Evolutionary conservation across 2,888 invertebrate genomes (phyloP), one percentile per base, ranked within the genome.

Genomic region (Drosophila rubida): DNA sequence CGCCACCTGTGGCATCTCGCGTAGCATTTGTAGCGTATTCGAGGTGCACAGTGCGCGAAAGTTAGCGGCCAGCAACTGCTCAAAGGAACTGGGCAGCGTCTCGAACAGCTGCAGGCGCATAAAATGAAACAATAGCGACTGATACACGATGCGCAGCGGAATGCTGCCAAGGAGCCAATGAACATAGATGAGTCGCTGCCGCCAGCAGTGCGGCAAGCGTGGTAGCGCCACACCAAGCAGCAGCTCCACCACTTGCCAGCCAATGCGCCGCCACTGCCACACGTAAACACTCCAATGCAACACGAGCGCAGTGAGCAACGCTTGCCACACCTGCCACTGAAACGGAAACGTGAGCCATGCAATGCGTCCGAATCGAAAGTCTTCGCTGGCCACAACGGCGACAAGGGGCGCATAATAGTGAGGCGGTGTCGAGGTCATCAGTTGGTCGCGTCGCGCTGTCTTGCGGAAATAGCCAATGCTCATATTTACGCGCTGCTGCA

Each of bases 401-500:
- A 89, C 80, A 46, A 86, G 55, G 0, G 68, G 57, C 3, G 73
- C 75, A 44, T 88, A 84, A 45, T 82, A 88, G 46, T 89, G 78
- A 0, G 76, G 76, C 16, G 75, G 45, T 3, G 90, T 74, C 0
- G 86, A 57, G 37, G 75, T 88, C 8, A 78, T 65, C 4, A 70
- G 13, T 1, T 39, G 53, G 9, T 70, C 70, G 0, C 79, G 71
- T 0, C 62, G 59, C 0, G 64, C 37, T 2, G 79, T 78, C 27
- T 63, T 78, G 0, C 81, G 74, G 49, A 89, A 90, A 14, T 75
- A 81, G 0, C 90, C 90, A 23, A 90, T 41, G 41, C 80, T 89
- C 2, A 90, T 32, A 46, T 84, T 75, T 3, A 55, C 75, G 4
- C 22, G 51, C 0, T 50, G 69, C 5, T 66, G 25, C 4, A 68